Conservation (phyloP, 2,113 vertebrate genomes). For the Pluvianellus socialis region DNA sequence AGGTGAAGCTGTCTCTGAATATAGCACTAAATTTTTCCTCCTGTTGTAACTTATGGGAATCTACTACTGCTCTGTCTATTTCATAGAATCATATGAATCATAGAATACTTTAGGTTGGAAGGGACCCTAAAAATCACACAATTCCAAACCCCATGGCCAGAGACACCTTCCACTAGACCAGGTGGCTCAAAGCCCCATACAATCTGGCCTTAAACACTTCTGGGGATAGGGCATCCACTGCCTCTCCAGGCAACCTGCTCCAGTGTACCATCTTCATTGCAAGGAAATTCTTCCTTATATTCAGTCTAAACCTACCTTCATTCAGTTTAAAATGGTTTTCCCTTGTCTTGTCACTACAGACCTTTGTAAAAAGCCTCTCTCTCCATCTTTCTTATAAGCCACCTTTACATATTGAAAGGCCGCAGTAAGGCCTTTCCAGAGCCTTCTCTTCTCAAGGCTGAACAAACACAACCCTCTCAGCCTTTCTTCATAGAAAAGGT, state of each 20-base stretch:
- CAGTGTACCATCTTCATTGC: background rate
- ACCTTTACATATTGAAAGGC: background rate
- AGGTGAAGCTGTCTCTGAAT: background rate
- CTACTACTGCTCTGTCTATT: background rate
- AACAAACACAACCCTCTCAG: background rate
- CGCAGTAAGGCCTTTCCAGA: background rate
- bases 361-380: background rate
- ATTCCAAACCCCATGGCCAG: background rate
- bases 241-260: background rate
- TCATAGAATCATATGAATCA: background rate
- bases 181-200: background rate
- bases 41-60: background rate
- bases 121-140: background rate
- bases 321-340: background rate
- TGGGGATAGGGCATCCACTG: background rate
- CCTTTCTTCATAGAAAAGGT: background rate
- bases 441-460: background rate
- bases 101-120: background rate
- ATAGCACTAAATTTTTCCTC: background rate
- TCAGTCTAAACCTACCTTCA: background rate
- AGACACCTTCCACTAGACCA: background rate
- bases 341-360: background rate
- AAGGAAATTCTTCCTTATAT: background rate
- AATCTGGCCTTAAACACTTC: background rate
- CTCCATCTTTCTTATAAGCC: background rate